A percentile compares a stretch with the other conserved stretches of the same genome.
Conservation (phyloP, 2,797 vertebrate genomes). For the Gallinago nigripennis region DNA sequence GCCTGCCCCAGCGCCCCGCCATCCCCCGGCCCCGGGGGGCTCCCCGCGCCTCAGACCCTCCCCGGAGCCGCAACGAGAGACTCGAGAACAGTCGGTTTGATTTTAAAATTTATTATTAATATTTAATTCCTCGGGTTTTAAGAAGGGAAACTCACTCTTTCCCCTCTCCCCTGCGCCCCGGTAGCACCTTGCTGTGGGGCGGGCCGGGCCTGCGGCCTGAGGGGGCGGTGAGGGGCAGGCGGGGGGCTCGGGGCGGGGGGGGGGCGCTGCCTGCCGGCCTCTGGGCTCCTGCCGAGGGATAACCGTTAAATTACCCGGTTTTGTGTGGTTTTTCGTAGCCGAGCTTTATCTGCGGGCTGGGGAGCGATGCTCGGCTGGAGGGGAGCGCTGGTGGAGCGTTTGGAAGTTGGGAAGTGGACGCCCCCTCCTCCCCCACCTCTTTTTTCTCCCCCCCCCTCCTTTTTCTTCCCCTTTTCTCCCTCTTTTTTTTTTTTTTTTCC, state of each 20-base stretch:
- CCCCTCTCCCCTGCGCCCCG: rapidly evolving
- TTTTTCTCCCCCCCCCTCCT: no score
- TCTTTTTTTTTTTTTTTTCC: neutral
- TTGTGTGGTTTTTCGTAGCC: rapidly evolving
- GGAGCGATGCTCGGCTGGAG: neutral
- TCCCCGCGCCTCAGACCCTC: neutral
- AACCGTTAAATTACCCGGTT: neutral
- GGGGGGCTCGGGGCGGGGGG: neutral
- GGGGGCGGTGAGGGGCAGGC: neutral
- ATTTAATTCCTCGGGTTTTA: rapidly evolving
- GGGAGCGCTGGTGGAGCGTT: neutral
- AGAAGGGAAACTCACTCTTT: neutral
- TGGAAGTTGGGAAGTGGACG: neutral
- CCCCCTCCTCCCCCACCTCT: no score
- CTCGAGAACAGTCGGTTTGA: neutral
- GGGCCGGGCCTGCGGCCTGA: neutral
- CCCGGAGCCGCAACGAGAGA: no score
- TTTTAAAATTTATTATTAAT: neutral
- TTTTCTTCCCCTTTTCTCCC: no score
- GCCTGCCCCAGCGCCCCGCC: neutral
- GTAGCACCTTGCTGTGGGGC: neutral
- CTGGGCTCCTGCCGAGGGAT: neutral
- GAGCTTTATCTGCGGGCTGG: neutral
- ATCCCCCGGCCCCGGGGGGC: neutral
- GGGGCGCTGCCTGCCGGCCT: no score